These are phyloP conservation scores for Bubo scandiacus DNA, from an alignment of 2,113 vertebrate species.

Conservation along the genomic window DNA sequence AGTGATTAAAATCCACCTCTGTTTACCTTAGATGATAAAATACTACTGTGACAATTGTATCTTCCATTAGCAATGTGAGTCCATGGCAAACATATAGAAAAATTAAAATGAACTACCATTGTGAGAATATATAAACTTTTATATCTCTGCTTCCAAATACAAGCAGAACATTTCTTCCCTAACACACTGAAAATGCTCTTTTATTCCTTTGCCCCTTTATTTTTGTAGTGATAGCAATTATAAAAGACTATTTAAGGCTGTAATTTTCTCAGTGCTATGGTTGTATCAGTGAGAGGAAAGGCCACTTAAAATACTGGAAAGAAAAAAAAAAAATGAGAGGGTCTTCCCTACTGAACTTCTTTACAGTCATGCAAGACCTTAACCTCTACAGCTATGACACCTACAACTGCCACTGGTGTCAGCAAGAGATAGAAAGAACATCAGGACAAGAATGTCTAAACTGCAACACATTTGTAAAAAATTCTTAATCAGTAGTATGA, in stretches of 20 bases:
- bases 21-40: not conserved
- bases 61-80: not conserved
- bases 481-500: not conserved
- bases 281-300: not conserved
- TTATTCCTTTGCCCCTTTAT: not conserved
- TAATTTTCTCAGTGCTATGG: not conserved
- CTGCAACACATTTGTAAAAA: not conserved
- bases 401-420: not conserved
- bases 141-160: not conserved
- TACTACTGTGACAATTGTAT: not conserved
- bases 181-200: not conserved
- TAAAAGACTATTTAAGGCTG: not conserved
- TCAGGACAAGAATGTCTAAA: not conserved
- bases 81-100: not conserved
- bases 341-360: not conserved
- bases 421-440: not conserved
- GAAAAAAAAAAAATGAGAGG: not conserved
- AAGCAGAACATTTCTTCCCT: not conserved
- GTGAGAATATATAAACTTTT: not conserved
- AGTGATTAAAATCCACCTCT: not conserved
- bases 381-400: not conserved
- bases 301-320: not conserved
- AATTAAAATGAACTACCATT: not conserved
- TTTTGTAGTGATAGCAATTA: not conserved
- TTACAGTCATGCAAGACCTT: not conserved